phyloP scores from a whole-genome alignment of 1,140 invertebrate species.

The Bombus impatiens region DNA sequence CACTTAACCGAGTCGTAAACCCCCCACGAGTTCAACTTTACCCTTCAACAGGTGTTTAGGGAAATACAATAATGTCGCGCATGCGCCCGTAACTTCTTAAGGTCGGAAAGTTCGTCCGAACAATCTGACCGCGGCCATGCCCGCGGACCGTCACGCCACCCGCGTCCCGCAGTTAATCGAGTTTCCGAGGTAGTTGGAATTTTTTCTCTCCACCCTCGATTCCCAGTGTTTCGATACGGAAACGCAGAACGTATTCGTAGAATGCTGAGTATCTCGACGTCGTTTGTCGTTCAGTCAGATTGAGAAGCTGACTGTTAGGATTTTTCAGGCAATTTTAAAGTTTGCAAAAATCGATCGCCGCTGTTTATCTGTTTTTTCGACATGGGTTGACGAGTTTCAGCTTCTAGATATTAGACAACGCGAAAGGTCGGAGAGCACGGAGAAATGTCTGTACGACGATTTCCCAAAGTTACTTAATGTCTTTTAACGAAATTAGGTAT shows the following conservation, averaged over 20 bases:
- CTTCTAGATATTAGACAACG: neutral
- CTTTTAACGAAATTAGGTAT: too few species aligned
- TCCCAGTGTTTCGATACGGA: too few species aligned
- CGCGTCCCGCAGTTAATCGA: slow-evolving; percentile 56
- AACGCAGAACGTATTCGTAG: neutral
- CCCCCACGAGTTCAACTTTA: slow-evolving; percentile 78
- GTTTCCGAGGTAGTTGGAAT: slow-evolving; percentile 45
- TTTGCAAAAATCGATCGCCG: neutral
- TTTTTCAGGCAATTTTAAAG: neutral
- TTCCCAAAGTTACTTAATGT: accelerated
- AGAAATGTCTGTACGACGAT: neutral
- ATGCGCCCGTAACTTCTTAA: slow-evolving; percentile 79
- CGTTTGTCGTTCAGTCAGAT: accelerated
- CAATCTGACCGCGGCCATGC: slow-evolving; percentile 62
- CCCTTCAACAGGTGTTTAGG: slow-evolving; percentile 83
- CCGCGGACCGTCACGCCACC: slow-evolving; percentile 53
- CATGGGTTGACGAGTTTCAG: neutral
- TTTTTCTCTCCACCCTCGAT: neutral
- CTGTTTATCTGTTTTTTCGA: neutral
- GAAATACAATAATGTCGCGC: slow-evolving; percentile 83
- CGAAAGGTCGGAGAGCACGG: neutral
- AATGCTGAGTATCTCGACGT: neutral
- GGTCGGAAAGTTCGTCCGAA: slow-evolving; percentile 74
- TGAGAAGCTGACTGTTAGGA: too few species aligned
- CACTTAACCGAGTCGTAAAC: slow-evolving; percentile 79